A percentile compares a stretch with the other conserved stretches of the same genome.
Conservation (phyloP, 2,113 vertebrate genomes). For the Polyodon spathula region DNA sequence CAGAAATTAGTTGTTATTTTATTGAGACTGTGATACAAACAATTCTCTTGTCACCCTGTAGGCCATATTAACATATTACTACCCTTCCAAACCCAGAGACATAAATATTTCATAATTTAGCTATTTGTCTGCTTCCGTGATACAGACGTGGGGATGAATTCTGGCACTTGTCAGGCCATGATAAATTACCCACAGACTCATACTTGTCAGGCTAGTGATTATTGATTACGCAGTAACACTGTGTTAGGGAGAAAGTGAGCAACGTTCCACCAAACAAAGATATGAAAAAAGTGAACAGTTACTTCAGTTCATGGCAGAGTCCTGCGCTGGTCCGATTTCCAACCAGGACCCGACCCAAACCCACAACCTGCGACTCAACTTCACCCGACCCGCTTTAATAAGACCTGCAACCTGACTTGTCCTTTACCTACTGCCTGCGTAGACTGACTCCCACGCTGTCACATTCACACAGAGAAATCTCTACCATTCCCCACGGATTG, state of each 20-base stretch:
- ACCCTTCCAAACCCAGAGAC: conserved; percentile 1
- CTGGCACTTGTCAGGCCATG: conserved; percentile 30
- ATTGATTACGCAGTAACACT: conserved; percentile 39
- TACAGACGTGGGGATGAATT: conserved; percentile 30
- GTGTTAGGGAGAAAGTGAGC: conserved; percentile 29
- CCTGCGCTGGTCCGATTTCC: no score
- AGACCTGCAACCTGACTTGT: no score
- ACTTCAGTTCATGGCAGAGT: conserved; percentile 18
- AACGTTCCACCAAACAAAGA: conserved; percentile 22
- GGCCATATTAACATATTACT: conserved; percentile 28
- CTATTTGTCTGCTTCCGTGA: conserved; percentile 22
- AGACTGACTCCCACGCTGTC: no score
- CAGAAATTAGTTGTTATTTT: conserved; percentile 10
- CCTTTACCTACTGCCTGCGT: no score
- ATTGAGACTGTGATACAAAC: conserved; percentile 24
- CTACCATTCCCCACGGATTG: no score
- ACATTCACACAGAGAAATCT: no score
- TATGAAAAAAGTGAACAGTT: conserved; percentile 23
- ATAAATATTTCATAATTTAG: conserved; percentile 1
- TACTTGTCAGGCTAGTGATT: conserved; percentile 40
- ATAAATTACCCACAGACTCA: conserved; percentile 40
- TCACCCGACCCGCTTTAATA: no score
- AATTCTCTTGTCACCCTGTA: conserved; percentile 22
- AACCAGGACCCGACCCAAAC: no score
- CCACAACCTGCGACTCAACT: no score